These are phyloP conservation scores for Aspiorhynchus laticeps DNA, from an alignment of 2,113 vertebrate species.

Conservation along the genomic window DNA sequence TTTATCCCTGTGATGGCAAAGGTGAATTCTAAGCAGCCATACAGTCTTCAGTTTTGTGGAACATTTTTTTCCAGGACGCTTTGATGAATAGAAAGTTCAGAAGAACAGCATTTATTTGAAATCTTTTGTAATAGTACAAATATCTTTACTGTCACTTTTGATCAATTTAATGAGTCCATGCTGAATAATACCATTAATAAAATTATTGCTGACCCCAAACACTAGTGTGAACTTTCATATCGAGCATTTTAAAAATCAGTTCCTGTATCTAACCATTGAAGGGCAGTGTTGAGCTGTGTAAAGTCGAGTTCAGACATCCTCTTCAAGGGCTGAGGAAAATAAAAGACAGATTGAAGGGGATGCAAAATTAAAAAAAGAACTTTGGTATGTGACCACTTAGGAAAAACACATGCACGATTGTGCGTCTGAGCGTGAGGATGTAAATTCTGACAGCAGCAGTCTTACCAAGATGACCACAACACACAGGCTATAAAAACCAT, in stretches of 20 bases:
- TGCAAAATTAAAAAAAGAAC: constrained; percentile 55
- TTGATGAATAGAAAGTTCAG: not conserved
- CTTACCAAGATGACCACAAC: constrained; percentile 44
- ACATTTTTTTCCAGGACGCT: not conserved
- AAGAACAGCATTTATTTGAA: not conserved
- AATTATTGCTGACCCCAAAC: not conserved
- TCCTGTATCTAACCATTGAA: constrained; percentile 62
- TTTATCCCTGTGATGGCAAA: not conserved
- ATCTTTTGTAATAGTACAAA: not conserved
- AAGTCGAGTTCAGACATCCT: not conserved
- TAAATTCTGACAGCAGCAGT: constrained; percentile 49
- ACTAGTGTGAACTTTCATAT: not conserved
- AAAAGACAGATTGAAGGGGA: constrained; percentile 13
- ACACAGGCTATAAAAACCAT: constrained; percentile 45
- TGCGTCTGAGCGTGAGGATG: not conserved
- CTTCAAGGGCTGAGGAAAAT: constrained; percentile 33
- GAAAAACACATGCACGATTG: constrained; percentile 48
- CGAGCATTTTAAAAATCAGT: not conserved
- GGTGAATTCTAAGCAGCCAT: not conserved
- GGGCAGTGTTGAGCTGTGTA: constrained; percentile 54
- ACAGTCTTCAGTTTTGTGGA: not conserved
- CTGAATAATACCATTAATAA: not conserved
- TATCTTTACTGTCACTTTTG: not conserved
- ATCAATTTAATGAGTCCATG: not conserved
- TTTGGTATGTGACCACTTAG: constrained; percentile 54